These are phyloP conservation scores for Dipodomys ordii DNA, from an alignment of 2,113 vertebrate species.

Conservation along the genomic window DNA sequence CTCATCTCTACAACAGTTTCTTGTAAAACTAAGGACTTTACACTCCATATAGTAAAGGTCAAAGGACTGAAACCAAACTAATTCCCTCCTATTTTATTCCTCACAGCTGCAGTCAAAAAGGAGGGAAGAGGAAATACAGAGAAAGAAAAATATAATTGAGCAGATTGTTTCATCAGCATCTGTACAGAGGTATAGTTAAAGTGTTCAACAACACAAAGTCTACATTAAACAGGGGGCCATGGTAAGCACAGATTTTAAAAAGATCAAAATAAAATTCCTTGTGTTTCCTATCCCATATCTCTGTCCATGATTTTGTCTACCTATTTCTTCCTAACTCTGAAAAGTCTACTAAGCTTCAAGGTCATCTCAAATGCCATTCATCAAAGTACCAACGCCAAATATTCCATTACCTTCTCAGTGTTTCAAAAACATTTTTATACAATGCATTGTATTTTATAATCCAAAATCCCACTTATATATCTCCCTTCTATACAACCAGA, in stretches of 20 bases:
- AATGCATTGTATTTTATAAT: constrained; percentile 31
- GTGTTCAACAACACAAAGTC: constrained; percentile 10
- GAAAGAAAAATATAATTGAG: constrained; percentile 8
- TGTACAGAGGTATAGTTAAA: not conserved
- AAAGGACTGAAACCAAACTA: not conserved
- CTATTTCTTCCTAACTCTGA: not conserved
- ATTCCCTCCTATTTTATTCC: constrained; percentile 37
- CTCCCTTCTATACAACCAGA: not conserved
- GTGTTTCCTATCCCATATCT: not conserved
- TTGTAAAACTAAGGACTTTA: constrained; percentile 32
- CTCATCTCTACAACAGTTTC: constrained; percentile 41
- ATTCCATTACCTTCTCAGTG: not conserved
- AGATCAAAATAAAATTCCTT: not conserved
- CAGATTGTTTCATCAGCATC: not conserved
- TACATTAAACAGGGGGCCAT: not conserved
- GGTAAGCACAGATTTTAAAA: constrained; percentile 21
- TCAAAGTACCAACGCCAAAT: not conserved
- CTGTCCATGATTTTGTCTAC: not conserved
- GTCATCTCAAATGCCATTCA: constrained; percentile 20
- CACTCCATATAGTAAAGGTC: not conserved
- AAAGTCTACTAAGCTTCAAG: constrained; percentile 25
- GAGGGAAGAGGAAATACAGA: constrained; percentile 9
- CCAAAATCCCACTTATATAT: not conserved
- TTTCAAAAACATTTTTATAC: constrained; percentile 26
- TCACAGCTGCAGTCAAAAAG: constrained; percentile 38